A percentile compares a stretch with the other conserved stretches of the same genome.
phyloP scores from a whole-genome alignment of 2,888 invertebrate genomes.

The Tinea semifulvella region DNA sequence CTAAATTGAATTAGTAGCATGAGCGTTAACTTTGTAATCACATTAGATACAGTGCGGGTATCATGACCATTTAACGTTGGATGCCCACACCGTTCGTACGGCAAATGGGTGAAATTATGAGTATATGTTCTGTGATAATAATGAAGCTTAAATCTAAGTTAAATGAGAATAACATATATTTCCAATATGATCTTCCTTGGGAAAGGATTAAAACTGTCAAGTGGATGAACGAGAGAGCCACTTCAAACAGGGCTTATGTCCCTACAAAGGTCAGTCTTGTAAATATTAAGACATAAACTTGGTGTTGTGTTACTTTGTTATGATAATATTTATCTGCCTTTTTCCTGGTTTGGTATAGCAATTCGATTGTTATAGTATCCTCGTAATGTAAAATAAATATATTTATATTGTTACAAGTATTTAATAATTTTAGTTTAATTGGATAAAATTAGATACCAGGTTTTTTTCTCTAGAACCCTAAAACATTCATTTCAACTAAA shows the following conservation, averaged over 20 bases:
- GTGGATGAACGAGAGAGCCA: slow-evolving; percentile 84
- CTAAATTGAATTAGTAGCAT: slow-evolving; percentile 45
- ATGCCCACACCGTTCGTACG: slow-evolving; percentile 27
- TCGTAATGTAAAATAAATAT: too few species aligned
- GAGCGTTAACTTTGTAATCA: slow-evolving; percentile 32
- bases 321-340: too few species aligned
- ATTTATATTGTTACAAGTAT: too few species aligned
- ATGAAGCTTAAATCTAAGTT: slow-evolving; percentile 64
- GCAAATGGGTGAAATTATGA: slow-evolving; percentile 59
- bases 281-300: too few species aligned
- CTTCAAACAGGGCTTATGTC: slow-evolving; percentile 80
- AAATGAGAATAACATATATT: slow-evolving; percentile 55
- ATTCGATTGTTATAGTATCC: too few species aligned
- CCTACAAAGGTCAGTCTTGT: slow-evolving; percentile 80
- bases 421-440: too few species aligned
- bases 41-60: slow-evolving; percentile 36
- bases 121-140: slow-evolving; percentile 61
- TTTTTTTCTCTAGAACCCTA: too few species aligned
- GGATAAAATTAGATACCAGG: too few species aligned
- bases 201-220: slow-evolving; percentile 61
- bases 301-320: too few species aligned
- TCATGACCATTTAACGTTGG: slow-evolving; percentile 48
- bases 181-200: slow-evolving; percentile 54
- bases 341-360: too few species aligned
- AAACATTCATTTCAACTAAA: too few species aligned